phyloP scores from a whole-genome alignment of 2,113 vertebrate genomes.

The Periophthalmodon schlosseri region DNA sequence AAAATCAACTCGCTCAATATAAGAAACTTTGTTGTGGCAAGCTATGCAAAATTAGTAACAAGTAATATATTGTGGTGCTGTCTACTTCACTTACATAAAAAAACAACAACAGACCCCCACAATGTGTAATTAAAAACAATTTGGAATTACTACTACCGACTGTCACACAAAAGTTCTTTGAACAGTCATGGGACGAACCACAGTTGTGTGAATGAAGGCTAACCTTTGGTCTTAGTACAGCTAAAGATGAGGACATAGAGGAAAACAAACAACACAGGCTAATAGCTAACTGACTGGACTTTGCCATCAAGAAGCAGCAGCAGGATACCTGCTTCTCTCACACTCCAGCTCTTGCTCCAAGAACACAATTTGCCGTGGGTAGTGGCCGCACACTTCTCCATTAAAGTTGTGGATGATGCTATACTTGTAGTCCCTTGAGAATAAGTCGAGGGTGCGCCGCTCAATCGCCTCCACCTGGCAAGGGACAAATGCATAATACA shows the following conservation, averaged over 20 bases:
- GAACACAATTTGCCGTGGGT: conserved; percentile 92
- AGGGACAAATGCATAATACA: not conserved
- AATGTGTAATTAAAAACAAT: too few species aligned
- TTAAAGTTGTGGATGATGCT: conserved; percentile 89
- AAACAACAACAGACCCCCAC: too few species aligned
- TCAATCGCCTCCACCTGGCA: conserved; percentile 88
- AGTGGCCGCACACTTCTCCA: conserved; percentile 94
- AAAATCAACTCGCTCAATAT: not conserved
- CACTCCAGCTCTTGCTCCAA: conserved; percentile 89
- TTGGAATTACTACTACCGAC: not conserved
- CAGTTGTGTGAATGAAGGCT: conserved; percentile 6
- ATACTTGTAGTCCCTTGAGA: conserved; percentile 92
- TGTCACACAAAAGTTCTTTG: not conserved
- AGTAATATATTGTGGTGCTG: not conserved
- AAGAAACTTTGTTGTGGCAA: not conserved
- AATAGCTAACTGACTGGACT: conserved; percentile 51
- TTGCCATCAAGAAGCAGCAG: conserved; percentile 4
- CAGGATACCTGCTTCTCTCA: conserved; percentile 84
- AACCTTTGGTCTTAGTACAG: conserved; percentile 39
- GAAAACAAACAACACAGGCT: conserved; percentile 37
- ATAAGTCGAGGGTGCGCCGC: conserved; percentile 90
- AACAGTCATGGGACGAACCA: not conserved
- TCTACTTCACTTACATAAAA: not conserved
- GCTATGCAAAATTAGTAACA: not conserved
- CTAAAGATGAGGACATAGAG: conserved; percentile 11